A percentile compares a stretch with the other conserved stretches of the same genome.
Conservation (phyloP, 2,888 invertebrate species). For the Keiferia lycopersicella region DNA sequence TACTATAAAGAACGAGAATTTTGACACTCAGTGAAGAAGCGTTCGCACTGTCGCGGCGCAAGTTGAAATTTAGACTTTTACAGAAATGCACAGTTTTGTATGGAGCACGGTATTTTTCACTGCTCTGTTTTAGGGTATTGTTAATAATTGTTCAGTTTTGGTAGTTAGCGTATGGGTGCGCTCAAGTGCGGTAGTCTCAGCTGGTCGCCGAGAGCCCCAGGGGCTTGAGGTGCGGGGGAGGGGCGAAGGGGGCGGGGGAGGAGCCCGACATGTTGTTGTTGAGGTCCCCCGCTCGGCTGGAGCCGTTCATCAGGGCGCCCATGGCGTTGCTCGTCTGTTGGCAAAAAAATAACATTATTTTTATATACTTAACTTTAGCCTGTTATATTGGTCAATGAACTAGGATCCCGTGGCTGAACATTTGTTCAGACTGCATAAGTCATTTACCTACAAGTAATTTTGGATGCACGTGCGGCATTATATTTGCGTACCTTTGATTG, state of each 20-base stretch:
- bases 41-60: constrained; percentile 1
- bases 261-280: constrained; percentile 86
- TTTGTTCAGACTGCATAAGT: too few relatives aligned
- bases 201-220: constrained; percentile 83
- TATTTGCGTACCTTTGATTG: too few relatives aligned
- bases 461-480: too few relatives aligned
- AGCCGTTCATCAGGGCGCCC: constrained; percentile 79
- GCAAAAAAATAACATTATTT: not conserved
- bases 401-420: too few relatives aligned
- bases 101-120: not conserved
- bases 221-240: constrained; percentile 80
- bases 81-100: constrained; percentile 29
- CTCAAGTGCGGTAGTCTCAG: constrained; percentile 82
- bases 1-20: not conserved
- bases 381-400: too few relatives aligned
- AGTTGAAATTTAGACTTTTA: not conserved
- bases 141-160: constrained; percentile 58
- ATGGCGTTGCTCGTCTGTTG: constrained; percentile 71
- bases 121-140: not conserved
- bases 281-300: constrained; percentile 81
- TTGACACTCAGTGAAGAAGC: not conserved
- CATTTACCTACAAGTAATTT: too few relatives aligned
- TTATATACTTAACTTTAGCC: too few relatives aligned
- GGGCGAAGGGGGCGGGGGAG: constrained; percentile 66
- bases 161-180: constrained; percentile 74